These are phyloP conservation scores for Nyctibius bracteatus DNA, from an alignment of 2,113 vertebrate genomes.

Conservation along the genomic window DNA sequence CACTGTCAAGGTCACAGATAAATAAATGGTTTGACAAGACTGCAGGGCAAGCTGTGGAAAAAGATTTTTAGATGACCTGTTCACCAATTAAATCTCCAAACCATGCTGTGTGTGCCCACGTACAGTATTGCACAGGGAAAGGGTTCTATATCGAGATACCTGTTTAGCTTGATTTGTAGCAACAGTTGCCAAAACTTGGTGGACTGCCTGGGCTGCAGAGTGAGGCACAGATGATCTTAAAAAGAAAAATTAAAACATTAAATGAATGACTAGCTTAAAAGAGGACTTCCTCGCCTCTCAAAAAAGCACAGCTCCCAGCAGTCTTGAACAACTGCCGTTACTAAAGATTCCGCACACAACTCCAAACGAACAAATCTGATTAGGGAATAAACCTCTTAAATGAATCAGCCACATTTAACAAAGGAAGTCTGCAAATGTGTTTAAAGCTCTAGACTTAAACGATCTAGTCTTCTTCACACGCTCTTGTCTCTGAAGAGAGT, in stretches of 20 bases:
- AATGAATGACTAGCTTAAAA: neutral
- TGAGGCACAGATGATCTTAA: constrained; percentile 77
- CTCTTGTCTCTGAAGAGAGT: constrained; percentile 12
- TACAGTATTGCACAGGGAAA: neutral
- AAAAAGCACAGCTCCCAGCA: neutral
- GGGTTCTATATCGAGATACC: constrained; percentile 33
- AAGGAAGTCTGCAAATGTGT: neutral
- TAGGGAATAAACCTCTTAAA: constrained; percentile 63
- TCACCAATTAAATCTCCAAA: neutral
- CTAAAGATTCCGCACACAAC: constrained; percentile 1
- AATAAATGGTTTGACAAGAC: neutral
- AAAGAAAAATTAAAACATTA: neutral
- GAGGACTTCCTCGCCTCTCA: neutral
- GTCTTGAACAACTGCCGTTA: neutral
- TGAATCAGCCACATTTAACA: constrained; percentile 26
- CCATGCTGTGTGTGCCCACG: neutral
- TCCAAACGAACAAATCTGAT: constrained; percentile 48
- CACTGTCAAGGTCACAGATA: neutral
- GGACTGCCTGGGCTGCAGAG: constrained; percentile 73
- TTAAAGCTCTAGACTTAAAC: constrained; percentile 23
- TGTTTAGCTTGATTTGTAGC: constrained; percentile 80
- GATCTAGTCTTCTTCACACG: constrained; percentile 2
- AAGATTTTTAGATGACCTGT: neutral
- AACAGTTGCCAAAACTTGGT: constrained; percentile 76
- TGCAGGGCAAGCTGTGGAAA: neutral